Percentiles rank a stretch among this genome's conserved stretches.
Evolutionary conservation across 2,797 vertebrate species (phyloP).

Genomic region (Miichthys miiuy): DNA sequence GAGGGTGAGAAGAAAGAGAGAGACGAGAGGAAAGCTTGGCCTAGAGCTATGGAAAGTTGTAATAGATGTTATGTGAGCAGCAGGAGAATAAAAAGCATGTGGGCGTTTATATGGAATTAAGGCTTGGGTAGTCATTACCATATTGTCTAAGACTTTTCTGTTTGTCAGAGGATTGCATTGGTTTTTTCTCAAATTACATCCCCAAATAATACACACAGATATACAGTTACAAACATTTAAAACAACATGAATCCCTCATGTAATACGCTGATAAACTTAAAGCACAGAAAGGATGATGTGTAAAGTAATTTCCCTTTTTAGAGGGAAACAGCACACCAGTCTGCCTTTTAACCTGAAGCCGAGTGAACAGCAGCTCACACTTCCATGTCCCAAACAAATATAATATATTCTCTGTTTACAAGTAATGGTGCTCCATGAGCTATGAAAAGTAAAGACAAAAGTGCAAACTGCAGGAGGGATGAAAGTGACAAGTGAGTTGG

Average conservation of each 20-base stretch:
- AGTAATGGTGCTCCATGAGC: background rate
- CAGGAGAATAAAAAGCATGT: slow-evolving; percentile 73
- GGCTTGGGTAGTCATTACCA: slow-evolving; percentile 66
- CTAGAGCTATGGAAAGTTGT: slow-evolving; percentile 75
- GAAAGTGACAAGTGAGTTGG: slow-evolving; percentile 51
- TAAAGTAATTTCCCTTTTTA: background rate
- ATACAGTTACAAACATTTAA: slow-evolving; percentile 11
- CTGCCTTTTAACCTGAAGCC: background rate
- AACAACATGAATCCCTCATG: background rate
- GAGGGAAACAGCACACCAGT: background rate
- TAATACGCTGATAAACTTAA: slow-evolving; percentile 7
- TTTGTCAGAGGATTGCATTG: slow-evolving; percentile 44
- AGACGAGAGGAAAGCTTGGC: slow-evolving; percentile 67
- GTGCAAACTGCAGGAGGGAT: slow-evolving; percentile 27
- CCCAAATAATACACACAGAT: slow-evolving; percentile 32
- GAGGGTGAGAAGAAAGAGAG: slow-evolving; percentile 53
- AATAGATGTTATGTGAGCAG: slow-evolving; percentile 74
- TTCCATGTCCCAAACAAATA: background rate
- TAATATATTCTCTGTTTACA: slow-evolving; percentile 8
- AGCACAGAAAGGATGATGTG: slow-evolving; percentile 1
- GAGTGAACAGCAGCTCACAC: background rate
- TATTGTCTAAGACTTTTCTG: slow-evolving; percentile 62
- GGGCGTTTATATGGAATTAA: slow-evolving; percentile 73
- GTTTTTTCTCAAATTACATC: slow-evolving; percentile 53
- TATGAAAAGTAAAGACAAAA: slow-evolving; percentile 25